Conservation (phyloP, 2,888 invertebrate genomes). For the Cerastis rubricosa region DNA sequence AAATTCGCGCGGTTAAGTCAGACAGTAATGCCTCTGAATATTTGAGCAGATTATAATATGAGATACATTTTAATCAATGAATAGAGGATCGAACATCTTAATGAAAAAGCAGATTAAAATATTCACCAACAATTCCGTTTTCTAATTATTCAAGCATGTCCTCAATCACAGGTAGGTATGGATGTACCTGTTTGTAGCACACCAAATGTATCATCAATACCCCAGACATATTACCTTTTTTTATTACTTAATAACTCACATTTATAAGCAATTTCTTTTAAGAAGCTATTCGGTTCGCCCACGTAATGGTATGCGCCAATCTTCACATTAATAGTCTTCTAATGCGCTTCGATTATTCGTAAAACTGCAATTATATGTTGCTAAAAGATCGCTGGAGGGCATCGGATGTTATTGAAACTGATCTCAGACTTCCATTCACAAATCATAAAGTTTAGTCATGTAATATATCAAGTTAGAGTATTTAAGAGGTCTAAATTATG, state of each 20-base stretch:
- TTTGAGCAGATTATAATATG: conserved; percentile 11
- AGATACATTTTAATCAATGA: conserved; percentile 39
- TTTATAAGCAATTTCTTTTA: conserved; percentile 61
- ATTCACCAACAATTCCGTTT: conserved; percentile 30
- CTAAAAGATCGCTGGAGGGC: conserved; percentile 58
- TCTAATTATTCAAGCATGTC: conserved; percentile 28
- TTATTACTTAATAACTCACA: conserved; percentile 59
- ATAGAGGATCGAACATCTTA: conserved; percentile 8
- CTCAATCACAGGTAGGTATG: conserved; percentile 4
- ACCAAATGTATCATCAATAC: conserved; percentile 51
- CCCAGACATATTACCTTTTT: conserved; percentile 47
- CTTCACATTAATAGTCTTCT: conserved; percentile 52
- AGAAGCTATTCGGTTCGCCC: conserved; percentile 58
- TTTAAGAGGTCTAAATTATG: conserved; percentile 48
- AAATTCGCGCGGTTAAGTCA: conserved; percentile 4
- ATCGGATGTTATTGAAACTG: conserved; percentile 44
- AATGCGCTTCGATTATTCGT: conserved; percentile 53
- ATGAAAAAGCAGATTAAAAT: conserved; percentile 1
- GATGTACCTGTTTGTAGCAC: conserved; percentile 41
- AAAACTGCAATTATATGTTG: conserved; percentile 63
- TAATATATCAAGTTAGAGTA: conserved; percentile 47
- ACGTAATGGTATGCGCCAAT: conserved; percentile 64
- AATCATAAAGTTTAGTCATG: conserved; percentile 38
- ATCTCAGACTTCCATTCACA: conserved; percentile 52
- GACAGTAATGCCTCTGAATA: conserved; percentile 24